These are phyloP conservation scores for Pseudomugil tenellus DNA, from an alignment of 2,797 vertebrate species.

Conservation along the genomic window DNA sequence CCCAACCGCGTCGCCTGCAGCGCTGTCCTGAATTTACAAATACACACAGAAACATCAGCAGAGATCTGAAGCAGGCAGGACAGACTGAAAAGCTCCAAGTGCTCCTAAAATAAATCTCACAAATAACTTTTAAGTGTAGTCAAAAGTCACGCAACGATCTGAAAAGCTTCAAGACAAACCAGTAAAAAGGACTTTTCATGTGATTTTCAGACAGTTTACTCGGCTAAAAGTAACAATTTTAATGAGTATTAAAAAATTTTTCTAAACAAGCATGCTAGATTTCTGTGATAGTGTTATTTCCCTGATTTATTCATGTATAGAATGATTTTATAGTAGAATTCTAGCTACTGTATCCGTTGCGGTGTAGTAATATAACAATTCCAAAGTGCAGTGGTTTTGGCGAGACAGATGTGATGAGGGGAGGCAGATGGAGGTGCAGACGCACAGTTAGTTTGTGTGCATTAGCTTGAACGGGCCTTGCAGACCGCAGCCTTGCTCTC, in stretches of 20 bases:
- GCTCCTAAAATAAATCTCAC: slow-evolving; percentile 56
- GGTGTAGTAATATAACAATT: background rate
- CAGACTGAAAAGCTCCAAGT: slow-evolving; percentile 54
- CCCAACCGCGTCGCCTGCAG: slow-evolving; percentile 50
- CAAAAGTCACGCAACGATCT: slow-evolving; percentile 39
- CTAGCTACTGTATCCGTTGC: background rate
- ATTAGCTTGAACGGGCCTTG: slow-evolving; percentile 25
- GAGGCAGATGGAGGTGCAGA: slow-evolving; percentile 12
- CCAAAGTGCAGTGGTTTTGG: background rate
- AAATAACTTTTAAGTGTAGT: slow-evolving; percentile 19
- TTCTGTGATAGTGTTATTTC: background rate
- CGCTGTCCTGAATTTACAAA: slow-evolving; percentile 71
- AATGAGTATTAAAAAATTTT: background rate
- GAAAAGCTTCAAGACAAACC: slow-evolving; percentile 31
- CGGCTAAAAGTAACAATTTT: background rate
- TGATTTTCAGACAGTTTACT: background rate
- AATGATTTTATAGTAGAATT: background rate
- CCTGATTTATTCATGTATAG: background rate
- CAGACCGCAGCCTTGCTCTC: slow-evolving; percentile 23
- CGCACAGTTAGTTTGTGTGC: slow-evolving; percentile 26
- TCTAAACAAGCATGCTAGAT: background rate
- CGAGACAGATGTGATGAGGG: slow-evolving; percentile 13
- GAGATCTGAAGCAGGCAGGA: slow-evolving; percentile 65
- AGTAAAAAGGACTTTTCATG: slow-evolving; percentile 2
- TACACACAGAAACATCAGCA: slow-evolving; percentile 52